phyloP scores from a whole-genome alignment of 2,888 invertebrate species.

The Pheosia tremula region DNA sequence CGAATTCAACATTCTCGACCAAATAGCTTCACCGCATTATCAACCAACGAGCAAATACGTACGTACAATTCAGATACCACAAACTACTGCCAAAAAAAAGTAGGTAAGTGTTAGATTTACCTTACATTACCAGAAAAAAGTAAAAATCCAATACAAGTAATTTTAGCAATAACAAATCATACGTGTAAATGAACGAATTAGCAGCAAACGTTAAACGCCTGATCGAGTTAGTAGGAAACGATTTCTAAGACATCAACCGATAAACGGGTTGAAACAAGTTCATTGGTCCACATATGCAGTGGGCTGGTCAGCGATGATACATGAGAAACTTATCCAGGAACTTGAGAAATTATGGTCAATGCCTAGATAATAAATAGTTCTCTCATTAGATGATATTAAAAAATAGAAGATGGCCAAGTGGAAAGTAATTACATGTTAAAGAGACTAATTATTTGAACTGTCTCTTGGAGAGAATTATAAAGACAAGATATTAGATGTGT shows the following conservation, averaged over 20 bases:
- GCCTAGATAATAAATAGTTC: conserved; percentile 39
- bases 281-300: conserved; percentile 79
- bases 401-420: not conserved
- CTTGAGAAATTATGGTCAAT: conserved; percentile 60
- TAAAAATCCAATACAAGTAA: conserved; percentile 8
- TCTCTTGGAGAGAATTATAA: too few species aligned
- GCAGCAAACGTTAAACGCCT: conserved; percentile 70
- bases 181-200: conserved; percentile 50
- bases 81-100: not conserved
- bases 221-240: conserved; percentile 80
- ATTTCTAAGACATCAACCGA: conserved; percentile 74
- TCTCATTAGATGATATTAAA: conserved; percentile 20
- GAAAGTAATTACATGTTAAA: too few species aligned
- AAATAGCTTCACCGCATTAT: not conserved
- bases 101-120: not conserved
- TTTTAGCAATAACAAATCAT: conserved; percentile 29
- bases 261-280: conserved; percentile 77
- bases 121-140: not conserved
- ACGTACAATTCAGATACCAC: not conserved
- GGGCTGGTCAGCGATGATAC: conserved; percentile 72
- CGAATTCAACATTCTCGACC: too few species aligned
- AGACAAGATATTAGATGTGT: too few species aligned
- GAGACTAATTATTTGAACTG: too few species aligned
- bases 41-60: not conserved
- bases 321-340: conserved; percentile 75